Conservation (phyloP, 2,113 vertebrate species). For the Geococcyx californianus region DNA sequence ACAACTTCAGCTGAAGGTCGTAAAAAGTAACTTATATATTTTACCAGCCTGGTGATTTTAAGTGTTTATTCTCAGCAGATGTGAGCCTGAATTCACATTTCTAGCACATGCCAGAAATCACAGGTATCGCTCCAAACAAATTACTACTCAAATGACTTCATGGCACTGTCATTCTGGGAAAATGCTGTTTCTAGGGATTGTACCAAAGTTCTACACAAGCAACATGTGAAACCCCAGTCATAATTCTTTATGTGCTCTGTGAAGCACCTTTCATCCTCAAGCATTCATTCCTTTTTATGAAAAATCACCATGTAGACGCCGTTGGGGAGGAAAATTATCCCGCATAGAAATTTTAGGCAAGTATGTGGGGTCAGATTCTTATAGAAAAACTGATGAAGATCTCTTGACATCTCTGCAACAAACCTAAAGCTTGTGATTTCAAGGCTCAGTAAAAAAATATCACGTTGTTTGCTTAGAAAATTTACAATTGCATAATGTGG, state of each 20-base stretch:
- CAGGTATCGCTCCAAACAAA: background rate
- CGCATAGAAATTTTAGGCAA: background rate
- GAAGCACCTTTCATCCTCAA: background rate
- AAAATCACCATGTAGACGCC: background rate
- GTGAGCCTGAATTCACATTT: background rate
- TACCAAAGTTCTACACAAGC: background rate
- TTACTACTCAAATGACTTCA: background rate
- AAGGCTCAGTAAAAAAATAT: background rate
- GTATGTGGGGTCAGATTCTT: background rate
- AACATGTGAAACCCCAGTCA: background rate
- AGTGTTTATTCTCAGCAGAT: slow-evolving; percentile 40
- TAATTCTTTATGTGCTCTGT: background rate
- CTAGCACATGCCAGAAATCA: background rate
- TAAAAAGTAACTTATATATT: slow-evolving; percentile 21
- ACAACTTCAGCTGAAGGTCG: background rate
- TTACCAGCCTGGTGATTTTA: slow-evolving; percentile 14
- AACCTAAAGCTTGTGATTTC: background rate
- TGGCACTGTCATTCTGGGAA: background rate
- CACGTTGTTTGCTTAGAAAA: background rate
- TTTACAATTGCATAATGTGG: background rate
- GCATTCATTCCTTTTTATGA: background rate
- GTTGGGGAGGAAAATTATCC: background rate
- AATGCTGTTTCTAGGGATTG: background rate
- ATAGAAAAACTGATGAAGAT: background rate
- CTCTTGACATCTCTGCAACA: background rate